Base-by-base conservation (phyloP, 2,113 vertebrate species). In the Neolamprologus sp. region DNA sequence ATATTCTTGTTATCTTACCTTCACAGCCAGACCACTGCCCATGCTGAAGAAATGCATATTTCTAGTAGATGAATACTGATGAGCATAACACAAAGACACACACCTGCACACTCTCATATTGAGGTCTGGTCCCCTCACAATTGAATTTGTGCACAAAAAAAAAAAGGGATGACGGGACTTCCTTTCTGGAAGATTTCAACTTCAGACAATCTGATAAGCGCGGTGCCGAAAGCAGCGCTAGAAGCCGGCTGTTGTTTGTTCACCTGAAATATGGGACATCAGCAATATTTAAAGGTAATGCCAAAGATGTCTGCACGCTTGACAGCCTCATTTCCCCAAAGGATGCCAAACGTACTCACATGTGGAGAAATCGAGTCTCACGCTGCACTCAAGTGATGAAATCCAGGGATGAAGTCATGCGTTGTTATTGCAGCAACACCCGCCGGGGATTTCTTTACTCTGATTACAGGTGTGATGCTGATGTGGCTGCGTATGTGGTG, bases 1-100 rank as follows among this genome's bases (percentile, higher is more conserved):
- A 54, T 88, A 90, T 91, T 91, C 86, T 21, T 89, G 90, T 96
- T 96, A 95, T 95, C 95, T 94, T 87, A 71, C 91, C 88, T 86
- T 88, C 80, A 84, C 95, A 95, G 94, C 88, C 89, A 88, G 87
- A 91, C 82, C 81, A 91, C 84, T 63, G 88, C 37, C 85, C 88
- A 81, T 86, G 91, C 85, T 89, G 21, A 82, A 78, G n/a, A 94
- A 91, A 93, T 75, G 82, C 88, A 84, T 89, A 92, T 93, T 90
- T 88, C 78, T 47, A 33, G 87, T 82, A 85, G 91, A 93, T 93
- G 91, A 95, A 95, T 95, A 92, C 85, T 90, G 93, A 93, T 92
- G 90, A 91, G 90, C 49, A 82, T 91, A 83, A 82, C 73, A 73
- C 30, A 68, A 81, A 90, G 85, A 80, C 80, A 68, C 86, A 82